Evolutionary conservation across 2,113 vertebrate species (phyloP).

Genomic region (Mus musculus): GRCm39 chr15:27368501-27369000

Average conservation of each 20-base stretch:
- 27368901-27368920: constrained; percentile 90
- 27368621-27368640: constrained; percentile 88
- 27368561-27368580: constrained; percentile 20
- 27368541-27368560: not conserved
- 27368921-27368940: constrained; percentile 90
- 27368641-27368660: constrained; percentile 87
- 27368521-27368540: constrained; percentile 45
- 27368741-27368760: not conserved
- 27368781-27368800: too few relatives aligned
- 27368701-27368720: constrained; percentile 90
- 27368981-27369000: constrained; percentile 78
- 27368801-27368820: not conserved
- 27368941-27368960: constrained; percentile 58
- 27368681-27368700: constrained; percentile 89
- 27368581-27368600: not conserved
- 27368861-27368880: constrained; percentile 59
- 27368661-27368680: constrained; percentile 85
- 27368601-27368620: constrained; percentile 68
- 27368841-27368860: constrained; percentile 77
- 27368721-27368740: constrained; percentile 92
- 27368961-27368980: not conserved
- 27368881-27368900: constrained; percentile 85
- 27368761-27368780: not conserved
- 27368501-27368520: constrained; percentile 59
- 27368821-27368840: not conserved